These are phyloP conservation scores for Actinemys pallida DNA, from an alignment of 2,113 vertebrate species.

Conservation along the genomic window DNA sequence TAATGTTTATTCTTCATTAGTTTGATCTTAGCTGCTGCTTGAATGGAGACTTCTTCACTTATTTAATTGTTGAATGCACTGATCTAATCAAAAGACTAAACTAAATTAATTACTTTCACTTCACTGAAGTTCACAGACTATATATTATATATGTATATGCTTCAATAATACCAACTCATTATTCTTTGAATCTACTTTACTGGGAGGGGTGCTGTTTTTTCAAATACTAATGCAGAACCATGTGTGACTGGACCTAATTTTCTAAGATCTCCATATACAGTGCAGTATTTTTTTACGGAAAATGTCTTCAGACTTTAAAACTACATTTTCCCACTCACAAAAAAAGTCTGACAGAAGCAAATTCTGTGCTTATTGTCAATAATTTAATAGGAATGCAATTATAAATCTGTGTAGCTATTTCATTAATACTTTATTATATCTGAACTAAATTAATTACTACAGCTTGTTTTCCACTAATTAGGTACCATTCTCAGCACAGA, in stretches of 20 bases:
- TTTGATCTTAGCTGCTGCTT: constrained; percentile 10
- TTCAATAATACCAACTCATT: not conserved
- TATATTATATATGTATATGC: not conserved
- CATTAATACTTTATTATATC: not conserved
- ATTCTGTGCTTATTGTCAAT: not conserved
- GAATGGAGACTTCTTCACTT: not conserved
- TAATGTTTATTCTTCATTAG: not conserved
- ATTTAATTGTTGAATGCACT: not conserved
- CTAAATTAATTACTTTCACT: not conserved
- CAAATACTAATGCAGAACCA: not conserved
- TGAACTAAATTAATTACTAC: not conserved
- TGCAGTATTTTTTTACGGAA: not conserved
- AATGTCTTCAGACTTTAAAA: not conserved
- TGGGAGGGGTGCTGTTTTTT: not conserved
- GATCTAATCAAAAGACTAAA: not conserved
- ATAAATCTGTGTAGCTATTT: not conserved
- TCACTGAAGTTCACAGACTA: not conserved
- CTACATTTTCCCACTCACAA: not conserved
- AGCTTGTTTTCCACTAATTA: not conserved
- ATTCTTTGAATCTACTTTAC: not conserved
- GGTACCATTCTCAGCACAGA: not conserved
- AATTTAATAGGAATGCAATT: not conserved
- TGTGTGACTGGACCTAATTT: not conserved
- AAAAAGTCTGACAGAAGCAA: not conserved
- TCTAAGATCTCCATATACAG: not conserved